Evolutionary conservation across 2,888 invertebrate genomes (phyloP), one percentile per base, ranked within the genome.

Genomic region (Drosophila neonasuta): DNA sequence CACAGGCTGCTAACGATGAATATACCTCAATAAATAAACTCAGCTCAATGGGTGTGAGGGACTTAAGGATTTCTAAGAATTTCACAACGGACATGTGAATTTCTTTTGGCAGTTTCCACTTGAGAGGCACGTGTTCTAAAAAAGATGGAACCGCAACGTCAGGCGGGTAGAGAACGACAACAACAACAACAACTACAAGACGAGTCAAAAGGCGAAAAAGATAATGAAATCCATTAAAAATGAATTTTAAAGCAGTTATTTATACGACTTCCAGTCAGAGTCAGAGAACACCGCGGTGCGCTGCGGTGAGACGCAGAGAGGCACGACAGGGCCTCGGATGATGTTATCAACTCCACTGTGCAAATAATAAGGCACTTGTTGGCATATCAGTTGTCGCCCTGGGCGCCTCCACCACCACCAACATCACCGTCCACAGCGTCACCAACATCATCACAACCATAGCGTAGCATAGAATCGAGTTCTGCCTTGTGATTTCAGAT

Each of bases 201-300:
- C 50, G 65, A 52, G 52, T 46, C 42, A 57, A 55, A 76, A 49
- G 66, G 62, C 50, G 24, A 11, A 13, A 15, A 51, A 50, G 86
- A 86, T 80, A 86, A 80, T 68, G 75, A 67, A 83, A 77, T 63
- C 68, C 80, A 80, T 81, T 81, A 80, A 86, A 86, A 60, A 63
- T 60, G 70, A 68, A 86, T 81, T 73, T 85, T 68, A 66, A 69
- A 64, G 73, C 71, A 72, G 67, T 81, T 81, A 78, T 83, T 86
- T 80, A 69, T 83, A 69, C 48, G 80, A 66, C 65, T 68, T 65
- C 10, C 54, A 45, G 72, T 45, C 63, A 54, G 48, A 34, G 36
- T 4, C 36, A n/a, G 5, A n/a, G 36, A 11, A n/a, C n/a, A 36
- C 1, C 9, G 15, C 34, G n/a, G 34, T 1, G 36, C 11, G 36